Conservation (phyloP, 2,113 vertebrate genomes). For the Bubo bubo region DNA sequence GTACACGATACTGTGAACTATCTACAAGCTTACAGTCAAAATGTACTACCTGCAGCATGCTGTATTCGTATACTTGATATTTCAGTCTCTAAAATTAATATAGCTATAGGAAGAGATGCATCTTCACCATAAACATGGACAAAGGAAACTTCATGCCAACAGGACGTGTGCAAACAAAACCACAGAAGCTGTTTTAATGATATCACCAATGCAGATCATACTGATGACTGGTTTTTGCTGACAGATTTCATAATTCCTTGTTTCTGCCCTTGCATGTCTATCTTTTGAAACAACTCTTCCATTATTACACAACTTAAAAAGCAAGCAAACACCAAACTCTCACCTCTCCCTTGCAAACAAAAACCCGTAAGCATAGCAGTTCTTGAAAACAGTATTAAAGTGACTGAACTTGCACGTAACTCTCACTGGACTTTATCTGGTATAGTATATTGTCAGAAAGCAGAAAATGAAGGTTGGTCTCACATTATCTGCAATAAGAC, state of each 20-base stretch:
- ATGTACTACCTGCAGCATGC: background rate
- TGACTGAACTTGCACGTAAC: constrained; percentile 40
- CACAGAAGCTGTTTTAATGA: background rate
- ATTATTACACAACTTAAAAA: background rate
- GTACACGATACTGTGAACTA: background rate
- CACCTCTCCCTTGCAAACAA: background rate
- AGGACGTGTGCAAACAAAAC: background rate
- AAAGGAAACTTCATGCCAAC: background rate
- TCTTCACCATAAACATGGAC: background rate
- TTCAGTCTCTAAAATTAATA: background rate
- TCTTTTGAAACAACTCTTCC: background rate
- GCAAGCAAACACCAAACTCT: background rate
- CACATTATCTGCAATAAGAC: constrained; percentile 64
- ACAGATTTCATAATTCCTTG: background rate
- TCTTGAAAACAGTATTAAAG: constrained; percentile 35
- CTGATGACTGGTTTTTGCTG: background rate
- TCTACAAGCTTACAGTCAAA: background rate
- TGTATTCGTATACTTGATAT: background rate
- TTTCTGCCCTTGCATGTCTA: background rate
- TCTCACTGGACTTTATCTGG: constrained; percentile 60
- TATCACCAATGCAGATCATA: background rate
- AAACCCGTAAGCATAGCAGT: background rate
- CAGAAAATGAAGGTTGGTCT: constrained; percentile 60
- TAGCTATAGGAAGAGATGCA: background rate
- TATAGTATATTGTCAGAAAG: constrained; percentile 48